phyloP scores from a whole-genome alignment of 2,888 invertebrate species.

The Platycheirus albimanus region DNA sequence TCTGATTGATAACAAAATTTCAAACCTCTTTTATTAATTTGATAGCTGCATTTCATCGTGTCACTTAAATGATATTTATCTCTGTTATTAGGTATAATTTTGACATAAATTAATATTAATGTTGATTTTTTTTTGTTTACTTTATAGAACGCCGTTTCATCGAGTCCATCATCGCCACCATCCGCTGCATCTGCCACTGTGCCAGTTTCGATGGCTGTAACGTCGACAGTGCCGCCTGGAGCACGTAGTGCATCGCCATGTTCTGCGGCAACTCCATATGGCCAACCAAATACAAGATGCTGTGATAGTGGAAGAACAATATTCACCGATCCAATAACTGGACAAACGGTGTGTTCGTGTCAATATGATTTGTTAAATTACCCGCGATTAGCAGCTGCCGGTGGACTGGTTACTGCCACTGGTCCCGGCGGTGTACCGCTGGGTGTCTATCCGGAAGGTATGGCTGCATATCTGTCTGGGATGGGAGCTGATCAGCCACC shows the following conservation, averaged over 20 bases:
- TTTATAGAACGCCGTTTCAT: conserved; percentile 85
- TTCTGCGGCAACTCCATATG: conserved; percentile 83
- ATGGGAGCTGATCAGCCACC: conserved; percentile 93
- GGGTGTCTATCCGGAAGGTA: conserved; percentile 91
- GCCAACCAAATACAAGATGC: conserved; percentile 85
- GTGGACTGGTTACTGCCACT: conserved; percentile 82
- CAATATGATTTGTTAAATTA: conserved; percentile 93
- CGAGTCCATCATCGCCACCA: conserved; percentile 86
- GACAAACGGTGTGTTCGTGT: conserved; percentile 94
- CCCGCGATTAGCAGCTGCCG: conserved; percentile 87
- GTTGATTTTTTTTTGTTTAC: conserved; percentile 22
- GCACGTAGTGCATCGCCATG: conserved; percentile 84
- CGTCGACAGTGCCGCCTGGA: conserved; percentile 84
- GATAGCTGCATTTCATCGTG: conserved; percentile 3
- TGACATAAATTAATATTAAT: conserved; percentile 56
- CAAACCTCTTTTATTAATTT: conserved; percentile 13
- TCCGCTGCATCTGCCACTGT: conserved; percentile 80
- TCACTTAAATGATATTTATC: conserved; percentile 26
- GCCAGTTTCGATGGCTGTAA: conserved; percentile 83
- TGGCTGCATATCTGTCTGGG: conserved; percentile 93
- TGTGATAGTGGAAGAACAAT: conserved; percentile 96
- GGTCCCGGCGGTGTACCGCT: conserved; percentile 88
- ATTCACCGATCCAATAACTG: conserved; percentile 94
- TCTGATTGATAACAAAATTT: neutral
- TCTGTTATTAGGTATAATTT: conserved; percentile 14